phyloP scores from a whole-genome alignment of 1,140 invertebrate genomes.

The Capitella teleta region DNA sequence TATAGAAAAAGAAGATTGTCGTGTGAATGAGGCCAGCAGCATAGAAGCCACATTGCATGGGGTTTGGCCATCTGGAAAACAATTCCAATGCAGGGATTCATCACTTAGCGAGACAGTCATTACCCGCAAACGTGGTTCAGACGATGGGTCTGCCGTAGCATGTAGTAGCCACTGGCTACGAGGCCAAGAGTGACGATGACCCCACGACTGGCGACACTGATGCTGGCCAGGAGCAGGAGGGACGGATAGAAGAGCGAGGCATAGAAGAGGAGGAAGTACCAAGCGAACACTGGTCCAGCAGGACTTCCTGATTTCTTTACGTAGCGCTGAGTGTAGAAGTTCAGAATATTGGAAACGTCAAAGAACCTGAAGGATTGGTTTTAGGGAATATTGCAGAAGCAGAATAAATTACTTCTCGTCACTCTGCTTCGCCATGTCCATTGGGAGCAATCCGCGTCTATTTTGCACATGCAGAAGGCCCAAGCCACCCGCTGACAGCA shows the following conservation, averaged over 20 bases:
- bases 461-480: background rate
- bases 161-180: background rate
- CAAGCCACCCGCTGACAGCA: background rate
- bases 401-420: too few relatives aligned
- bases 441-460: background rate
- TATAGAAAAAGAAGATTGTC: too few relatives aligned
- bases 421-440: background rate
- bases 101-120: too few relatives aligned
- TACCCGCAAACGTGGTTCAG: background rate
- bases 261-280: background rate
- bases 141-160: background rate
- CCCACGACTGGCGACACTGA: background rate
- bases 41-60: too few relatives aligned
- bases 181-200: background rate
- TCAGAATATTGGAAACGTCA: background rate
- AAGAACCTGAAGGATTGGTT: background rate
- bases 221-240: background rate
- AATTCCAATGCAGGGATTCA: too few relatives aligned
- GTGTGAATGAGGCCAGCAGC: too few relatives aligned
- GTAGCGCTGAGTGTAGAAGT: background rate
- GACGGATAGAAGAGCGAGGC: background rate
- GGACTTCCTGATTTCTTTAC: background rate
- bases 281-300: background rate
- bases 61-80: too few relatives aligned
- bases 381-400: background rate